Conservation (phyloP, 2,113 vertebrate genomes). For the Albula glossodonta region DNA sequence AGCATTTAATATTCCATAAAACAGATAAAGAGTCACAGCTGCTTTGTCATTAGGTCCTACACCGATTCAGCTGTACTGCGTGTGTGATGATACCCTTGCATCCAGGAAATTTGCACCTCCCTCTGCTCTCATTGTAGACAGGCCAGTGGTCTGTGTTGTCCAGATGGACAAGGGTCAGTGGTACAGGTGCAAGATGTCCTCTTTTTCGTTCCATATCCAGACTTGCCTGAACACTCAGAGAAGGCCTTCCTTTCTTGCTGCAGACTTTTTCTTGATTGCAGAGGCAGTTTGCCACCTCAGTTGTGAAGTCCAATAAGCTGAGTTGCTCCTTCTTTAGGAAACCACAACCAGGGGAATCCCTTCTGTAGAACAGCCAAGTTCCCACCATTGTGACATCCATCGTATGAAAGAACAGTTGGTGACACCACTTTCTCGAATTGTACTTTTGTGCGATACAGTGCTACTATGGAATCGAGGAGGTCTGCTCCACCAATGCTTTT, state of each 20-base stretch:
- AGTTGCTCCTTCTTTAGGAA: conserved; percentile 3
- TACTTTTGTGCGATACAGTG: background rate
- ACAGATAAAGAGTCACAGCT: too few relatives aligned
- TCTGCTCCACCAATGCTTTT: background rate
- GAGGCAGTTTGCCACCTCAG: conserved; percentile 15
- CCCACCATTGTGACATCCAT: conserved; percentile 7
- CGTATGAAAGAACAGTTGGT: conserved; percentile 12
- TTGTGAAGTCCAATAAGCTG: conserved; percentile 9
- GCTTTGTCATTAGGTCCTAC: too few relatives aligned
- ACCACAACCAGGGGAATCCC: background rate
- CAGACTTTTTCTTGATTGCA: background rate
- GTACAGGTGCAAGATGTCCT: background rate
- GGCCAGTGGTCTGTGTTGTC: conserved; percentile 7
- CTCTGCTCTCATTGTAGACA: conserved; percentile 7
- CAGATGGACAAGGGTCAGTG: background rate
- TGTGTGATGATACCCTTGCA: conserved; percentile 7
- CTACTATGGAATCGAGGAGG: background rate
- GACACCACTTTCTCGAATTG: background rate
- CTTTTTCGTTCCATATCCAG: background rate
- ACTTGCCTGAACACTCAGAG: conserved; percentile 1
- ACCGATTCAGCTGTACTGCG: too few relatives aligned
- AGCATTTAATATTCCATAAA: too few relatives aligned
- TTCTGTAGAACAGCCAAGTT: conserved; percentile 14
- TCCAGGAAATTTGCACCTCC: conserved; percentile 12
- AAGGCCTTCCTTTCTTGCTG: conserved; percentile 7